These are phyloP conservation scores for Gadopsis bispinosus DNA, from an alignment of 2,797 vertebrate species.

Conservation along the genomic window DNA sequence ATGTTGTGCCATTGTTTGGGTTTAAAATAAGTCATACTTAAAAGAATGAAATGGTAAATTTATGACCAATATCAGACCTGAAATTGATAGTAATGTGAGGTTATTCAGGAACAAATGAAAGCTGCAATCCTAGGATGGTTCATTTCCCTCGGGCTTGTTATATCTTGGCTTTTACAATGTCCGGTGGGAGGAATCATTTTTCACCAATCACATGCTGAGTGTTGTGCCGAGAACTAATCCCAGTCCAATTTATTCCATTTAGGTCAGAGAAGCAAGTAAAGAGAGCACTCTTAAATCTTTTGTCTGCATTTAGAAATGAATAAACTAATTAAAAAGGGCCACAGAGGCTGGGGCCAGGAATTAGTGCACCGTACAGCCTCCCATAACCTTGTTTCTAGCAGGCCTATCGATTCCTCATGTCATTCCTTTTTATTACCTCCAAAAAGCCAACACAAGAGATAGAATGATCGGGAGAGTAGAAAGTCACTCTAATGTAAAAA, in stretches of 20 bases:
- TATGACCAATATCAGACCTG: not conserved
- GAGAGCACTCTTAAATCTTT: slow-evolving; percentile 72
- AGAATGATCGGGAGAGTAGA: slow-evolving; percentile 23
- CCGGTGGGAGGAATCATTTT: slow-evolving; percentile 62
- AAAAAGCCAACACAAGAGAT: slow-evolving; percentile 19
- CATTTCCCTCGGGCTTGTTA: slow-evolving; percentile 39
- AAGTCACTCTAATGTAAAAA: slow-evolving; percentile 33
- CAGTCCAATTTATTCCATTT: slow-evolving; percentile 78
- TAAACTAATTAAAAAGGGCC: slow-evolving; percentile 77
- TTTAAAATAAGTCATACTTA: not conserved
- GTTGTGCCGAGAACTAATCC: slow-evolving; percentile 72
- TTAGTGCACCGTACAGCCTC: slow-evolving; percentile 56
- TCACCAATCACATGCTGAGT: slow-evolving; percentile 61
- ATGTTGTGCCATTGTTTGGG: not conserved
- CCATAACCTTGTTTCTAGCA: slow-evolving; percentile 57
- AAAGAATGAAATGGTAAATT: not conserved
- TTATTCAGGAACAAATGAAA: slow-evolving; percentile 40
- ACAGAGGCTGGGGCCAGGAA: slow-evolving; percentile 65
- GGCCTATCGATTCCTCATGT: slow-evolving; percentile 45
- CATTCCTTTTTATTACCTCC: slow-evolving; percentile 38
- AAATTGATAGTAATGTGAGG: not conserved
- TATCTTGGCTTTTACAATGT: slow-evolving; percentile 41
- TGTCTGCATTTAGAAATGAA: slow-evolving; percentile 75
- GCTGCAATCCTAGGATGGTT: slow-evolving; percentile 5
- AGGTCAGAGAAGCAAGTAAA: slow-evolving; percentile 74